Evolutionary conservation across 2,888 invertebrate species (phyloP).

Genomic region (Eupithecia insigniata): DNA sequence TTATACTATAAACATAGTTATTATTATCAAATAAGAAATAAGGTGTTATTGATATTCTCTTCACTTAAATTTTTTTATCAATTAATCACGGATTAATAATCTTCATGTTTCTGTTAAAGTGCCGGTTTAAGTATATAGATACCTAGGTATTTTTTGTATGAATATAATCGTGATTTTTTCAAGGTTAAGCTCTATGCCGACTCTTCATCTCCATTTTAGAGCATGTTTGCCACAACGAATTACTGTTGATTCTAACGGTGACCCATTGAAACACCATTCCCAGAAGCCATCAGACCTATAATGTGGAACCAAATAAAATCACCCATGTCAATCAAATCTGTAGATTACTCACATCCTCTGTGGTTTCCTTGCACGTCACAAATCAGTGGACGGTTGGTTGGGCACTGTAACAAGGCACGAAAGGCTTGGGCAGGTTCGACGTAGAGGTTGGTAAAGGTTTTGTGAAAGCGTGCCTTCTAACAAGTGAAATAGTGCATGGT

Average conservation of each 20-base stretch:
- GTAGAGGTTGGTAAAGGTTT: slow-evolving; percentile 6
- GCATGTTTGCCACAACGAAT: background rate
- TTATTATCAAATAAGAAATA: too few relatives aligned
- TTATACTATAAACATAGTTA: too few relatives aligned
- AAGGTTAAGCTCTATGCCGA: background rate
- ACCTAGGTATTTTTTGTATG: too few relatives aligned
- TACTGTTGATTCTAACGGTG: background rate
- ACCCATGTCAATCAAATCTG: slow-evolving; percentile 40
- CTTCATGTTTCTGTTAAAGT: background rate
- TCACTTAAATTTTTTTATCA: too few relatives aligned
- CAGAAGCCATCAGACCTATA: slow-evolving; percentile 9
- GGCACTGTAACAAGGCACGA: slow-evolving; percentile 37
- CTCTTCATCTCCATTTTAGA: background rate
- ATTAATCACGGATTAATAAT: background rate
- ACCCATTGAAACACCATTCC: background rate
- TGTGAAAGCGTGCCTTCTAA: slow-evolving; percentile 2
- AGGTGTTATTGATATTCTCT: too few relatives aligned
- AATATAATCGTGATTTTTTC: too few relatives aligned
- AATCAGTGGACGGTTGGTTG: slow-evolving; percentile 46
- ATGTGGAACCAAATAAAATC: slow-evolving; percentile 18
- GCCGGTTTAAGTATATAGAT: background rate
- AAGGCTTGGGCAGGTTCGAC: slow-evolving; percentile 38
- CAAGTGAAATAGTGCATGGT: background rate
- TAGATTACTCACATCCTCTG: slow-evolving; percentile 43
- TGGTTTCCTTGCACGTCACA: slow-evolving; percentile 41